Base-by-base conservation (phyloP, 1,140 invertebrate genomes). In the Zaprionus taronus region DNA sequence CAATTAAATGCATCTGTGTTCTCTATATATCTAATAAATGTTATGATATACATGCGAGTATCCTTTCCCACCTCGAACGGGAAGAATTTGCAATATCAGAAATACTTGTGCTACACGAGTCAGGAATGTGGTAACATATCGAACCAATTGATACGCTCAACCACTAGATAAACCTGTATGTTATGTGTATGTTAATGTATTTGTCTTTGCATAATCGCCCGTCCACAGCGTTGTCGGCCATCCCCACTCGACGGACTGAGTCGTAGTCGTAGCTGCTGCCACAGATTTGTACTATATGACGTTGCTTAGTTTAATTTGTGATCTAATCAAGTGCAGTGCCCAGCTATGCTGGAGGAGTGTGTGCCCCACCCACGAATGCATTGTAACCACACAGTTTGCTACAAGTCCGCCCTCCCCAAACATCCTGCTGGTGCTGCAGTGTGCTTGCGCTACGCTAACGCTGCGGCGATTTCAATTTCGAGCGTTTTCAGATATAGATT, bases 271-370 rank as follows among this genome's bases (percentile, higher is more conserved):
- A 38, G 20, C 12, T 20, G 60, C 51, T 9, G 51, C 28, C 51
- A 49, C 58, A 36, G 22, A 70, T 38, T 62, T 51, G 11, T 24
- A n/a, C n/a, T n/a, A 62, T 51, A 49, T 75, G 58, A 68, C 80
- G 44, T 66, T 81, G 82, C 76, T 79, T 71, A 77, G 77, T 83
- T 83, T 77, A 83, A 87, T 80, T 74, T 83, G 36, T 51, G 69
- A 66, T 57, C 64, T 86, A 87, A 86, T 86, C 72, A 83, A 87
- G 77, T 72, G 55, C 69, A 56, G 55, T 68, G 36, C 65, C 24
- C 56, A 72, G 71, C 86, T 75, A 77, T 67, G 4, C 49, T 28
- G 6, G n/a, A 41, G 17, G 9, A 51, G 2, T 17, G 14, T 6
- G 28, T 6, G 7, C 11, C 1, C 38, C 53, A 12, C 24, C 36